phyloP scores from a whole-genome alignment of 1,140 invertebrate genomes.

The Paraescarpia echinospica region DNA sequence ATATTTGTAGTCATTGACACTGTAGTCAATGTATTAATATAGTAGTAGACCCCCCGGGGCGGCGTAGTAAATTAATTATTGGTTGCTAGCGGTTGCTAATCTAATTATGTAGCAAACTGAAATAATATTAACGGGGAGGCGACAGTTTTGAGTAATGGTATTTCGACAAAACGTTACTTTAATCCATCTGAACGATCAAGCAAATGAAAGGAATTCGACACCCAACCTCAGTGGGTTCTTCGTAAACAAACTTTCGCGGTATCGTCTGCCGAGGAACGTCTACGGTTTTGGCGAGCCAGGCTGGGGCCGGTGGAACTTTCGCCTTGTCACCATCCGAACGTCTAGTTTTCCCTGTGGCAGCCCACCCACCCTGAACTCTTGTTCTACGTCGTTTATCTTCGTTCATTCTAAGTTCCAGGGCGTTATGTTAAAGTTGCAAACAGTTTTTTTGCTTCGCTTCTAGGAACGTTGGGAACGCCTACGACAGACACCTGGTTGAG shows the following conservation, averaged over 20 bases:
- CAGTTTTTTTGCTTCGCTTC: neutral
- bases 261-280: conserved; percentile 34
- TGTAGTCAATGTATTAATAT: too few species aligned
- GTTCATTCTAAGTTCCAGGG: conserved; percentile 32
- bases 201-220: neutral
- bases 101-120: conserved; percentile 29
- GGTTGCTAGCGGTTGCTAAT: conserved; percentile 33
- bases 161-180: neutral
- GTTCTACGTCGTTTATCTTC: conserved; percentile 40
- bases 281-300: conserved; percentile 48
- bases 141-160: neutral
- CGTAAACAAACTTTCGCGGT: conserved; percentile 46
- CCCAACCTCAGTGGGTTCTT: conserved; percentile 38
- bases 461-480: neutral
- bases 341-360: conserved; percentile 33
- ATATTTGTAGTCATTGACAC: too few species aligned
- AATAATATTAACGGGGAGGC: conserved; percentile 17
- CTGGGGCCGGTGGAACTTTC: conserved; percentile 36
- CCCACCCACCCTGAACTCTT: conserved; percentile 54
- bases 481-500: neutral
- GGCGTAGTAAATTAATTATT: neutral
- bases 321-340: conserved; percentile 37
- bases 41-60: too few species aligned
- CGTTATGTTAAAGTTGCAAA: neutral
- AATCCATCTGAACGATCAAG: neutral